phyloP scores from a whole-genome alignment of 2,888 invertebrate genomes.

The Salpingus planirostris region DNA sequence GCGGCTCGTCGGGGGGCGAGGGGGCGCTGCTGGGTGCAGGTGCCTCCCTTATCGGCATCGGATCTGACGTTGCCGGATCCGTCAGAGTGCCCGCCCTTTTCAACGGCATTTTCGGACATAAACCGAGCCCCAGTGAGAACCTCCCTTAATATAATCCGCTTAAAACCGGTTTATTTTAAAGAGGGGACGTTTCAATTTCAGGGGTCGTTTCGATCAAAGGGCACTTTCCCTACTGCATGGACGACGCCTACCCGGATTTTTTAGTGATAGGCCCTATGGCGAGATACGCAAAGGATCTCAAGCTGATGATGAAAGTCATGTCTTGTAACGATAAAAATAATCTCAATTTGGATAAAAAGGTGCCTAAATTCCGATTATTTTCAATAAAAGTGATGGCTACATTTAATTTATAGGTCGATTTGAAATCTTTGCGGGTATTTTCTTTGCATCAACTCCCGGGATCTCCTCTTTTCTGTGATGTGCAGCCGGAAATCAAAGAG shows the following conservation, averaged over 20 bases:
- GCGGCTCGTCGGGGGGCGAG: constrained; percentile 60
- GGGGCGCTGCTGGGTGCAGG: constrained; percentile 64
- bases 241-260: constrained; percentile 44
- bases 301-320: constrained; percentile 55
- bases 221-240: constrained; percentile 50
- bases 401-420: constrained; percentile 49
- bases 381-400: not conserved
- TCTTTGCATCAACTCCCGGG: no score
- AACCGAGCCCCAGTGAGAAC: constrained; percentile 60
- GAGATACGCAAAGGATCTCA: constrained; percentile 68
- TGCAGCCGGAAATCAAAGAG: constrained; percentile 46
- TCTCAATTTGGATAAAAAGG: constrained; percentile 46
- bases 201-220: constrained; percentile 50
- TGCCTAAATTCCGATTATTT: constrained; percentile 23
- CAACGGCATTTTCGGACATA: constrained; percentile 83
- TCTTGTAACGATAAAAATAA: constrained; percentile 45
- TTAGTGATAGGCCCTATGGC: constrained; percentile 65
- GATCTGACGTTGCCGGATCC: constrained; percentile 82
- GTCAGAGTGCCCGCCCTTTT: constrained; percentile 79
- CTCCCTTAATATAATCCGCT: not conserved
- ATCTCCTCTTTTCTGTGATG: no score
- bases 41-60: constrained; percentile 68
- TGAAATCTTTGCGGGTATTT: constrained; percentile 38
- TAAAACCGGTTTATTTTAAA: not conserved
- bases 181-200: constrained; percentile 28